These are phyloP conservation scores for Peucedramus taeniatus DNA, from an alignment of 2,113 vertebrate genomes.

Conservation along the genomic window DNA sequence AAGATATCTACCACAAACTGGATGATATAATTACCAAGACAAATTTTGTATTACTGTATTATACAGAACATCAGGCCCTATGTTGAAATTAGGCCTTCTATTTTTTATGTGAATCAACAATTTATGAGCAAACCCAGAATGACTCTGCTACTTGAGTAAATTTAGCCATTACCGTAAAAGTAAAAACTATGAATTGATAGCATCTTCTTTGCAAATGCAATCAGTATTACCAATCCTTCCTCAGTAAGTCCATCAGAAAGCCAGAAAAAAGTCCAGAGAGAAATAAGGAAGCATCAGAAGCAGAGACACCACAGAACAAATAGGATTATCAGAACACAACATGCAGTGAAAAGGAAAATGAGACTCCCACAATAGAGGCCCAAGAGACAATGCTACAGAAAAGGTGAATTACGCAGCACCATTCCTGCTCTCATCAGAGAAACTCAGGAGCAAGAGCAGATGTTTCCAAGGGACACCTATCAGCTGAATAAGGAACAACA, in stretches of 20 bases:
- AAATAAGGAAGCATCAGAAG: background rate
- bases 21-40: background rate
- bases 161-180: background rate
- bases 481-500: background rate
- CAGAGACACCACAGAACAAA: background rate
- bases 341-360: background rate
- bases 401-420: background rate
- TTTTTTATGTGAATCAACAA: background rate
- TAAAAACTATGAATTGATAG: background rate
- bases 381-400: background rate
- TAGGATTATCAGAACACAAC: background rate
- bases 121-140: background rate
- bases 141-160: background rate
- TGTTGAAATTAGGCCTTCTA: background rate
- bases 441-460: background rate
- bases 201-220: background rate
- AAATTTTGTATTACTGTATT: background rate
- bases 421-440: background rate
- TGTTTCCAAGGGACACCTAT: background rate
- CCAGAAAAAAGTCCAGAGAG: background rate
- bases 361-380: background rate
- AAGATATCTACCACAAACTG: background rate
- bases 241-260: background rate
- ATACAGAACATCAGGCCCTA: background rate
- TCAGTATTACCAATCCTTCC: background rate